phyloP scores from a whole-genome alignment of 2,113 vertebrate genomes.

The Ictalurus furcatus region DNA sequence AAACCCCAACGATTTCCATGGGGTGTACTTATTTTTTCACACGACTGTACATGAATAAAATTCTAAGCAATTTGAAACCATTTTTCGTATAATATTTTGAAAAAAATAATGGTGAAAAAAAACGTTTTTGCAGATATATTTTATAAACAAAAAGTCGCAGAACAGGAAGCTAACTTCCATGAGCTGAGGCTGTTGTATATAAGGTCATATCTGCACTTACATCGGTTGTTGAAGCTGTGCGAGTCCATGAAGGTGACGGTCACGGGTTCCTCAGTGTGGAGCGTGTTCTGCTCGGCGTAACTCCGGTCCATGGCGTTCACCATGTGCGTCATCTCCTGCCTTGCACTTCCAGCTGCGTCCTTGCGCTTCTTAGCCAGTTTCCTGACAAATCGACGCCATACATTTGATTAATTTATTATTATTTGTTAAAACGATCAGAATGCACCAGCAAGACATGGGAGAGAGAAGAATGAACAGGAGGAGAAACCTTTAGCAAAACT shows the following conservation, averaged over 20 bases:
- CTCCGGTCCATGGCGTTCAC: conserved; percentile 98
- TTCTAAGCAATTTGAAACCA: no score
- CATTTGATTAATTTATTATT: background rate
- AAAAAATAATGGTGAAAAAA: no score
- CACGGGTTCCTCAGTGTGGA: conserved; percentile 93
- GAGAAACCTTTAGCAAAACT: conserved; percentile 19
- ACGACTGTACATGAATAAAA: no score
- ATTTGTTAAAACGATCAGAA: background rate
- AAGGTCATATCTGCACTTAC: conserved; percentile 77
- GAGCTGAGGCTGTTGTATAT: background rate
- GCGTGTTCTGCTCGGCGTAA: conserved; percentile 94
- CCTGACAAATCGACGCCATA: conserved; percentile 66
- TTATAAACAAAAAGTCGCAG: background rate
- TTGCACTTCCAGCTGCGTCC: conserved; percentile 90
- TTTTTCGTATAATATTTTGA: no score
- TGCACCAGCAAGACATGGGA: conserved; percentile 37
- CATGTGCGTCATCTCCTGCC: conserved; percentile 99
- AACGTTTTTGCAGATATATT: background rate
- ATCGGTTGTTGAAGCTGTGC: conserved; percentile 94
- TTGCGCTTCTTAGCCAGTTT: conserved; percentile 99
- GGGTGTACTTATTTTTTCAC: no score
- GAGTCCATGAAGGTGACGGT: conserved; percentile 98
- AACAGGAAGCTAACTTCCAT: background rate
- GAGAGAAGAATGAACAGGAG: conserved; percentile 10
- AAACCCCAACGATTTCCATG: no score